These are phyloP conservation scores for Strix uralensis DNA, from an alignment of 2,113 vertebrate species.

Conservation along the genomic window DNA sequence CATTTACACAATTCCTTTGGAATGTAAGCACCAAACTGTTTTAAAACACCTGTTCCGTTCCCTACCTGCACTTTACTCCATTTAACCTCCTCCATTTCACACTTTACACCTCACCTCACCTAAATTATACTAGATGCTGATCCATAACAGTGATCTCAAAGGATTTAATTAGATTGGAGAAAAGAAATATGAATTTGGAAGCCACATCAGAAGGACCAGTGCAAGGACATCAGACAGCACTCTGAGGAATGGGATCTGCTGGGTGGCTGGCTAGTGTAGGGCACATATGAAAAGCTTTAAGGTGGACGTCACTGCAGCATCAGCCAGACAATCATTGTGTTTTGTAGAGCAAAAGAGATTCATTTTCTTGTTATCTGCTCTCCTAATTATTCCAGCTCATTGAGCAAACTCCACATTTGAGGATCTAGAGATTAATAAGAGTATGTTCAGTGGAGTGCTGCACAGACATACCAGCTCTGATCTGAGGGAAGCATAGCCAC, in stretches of 20 bases:
- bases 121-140: background rate
- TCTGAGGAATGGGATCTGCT: background rate
- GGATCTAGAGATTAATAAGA: background rate
- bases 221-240: background rate
- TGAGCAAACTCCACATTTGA: background rate
- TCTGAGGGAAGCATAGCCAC: background rate
- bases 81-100: background rate
- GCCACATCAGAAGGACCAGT: background rate
- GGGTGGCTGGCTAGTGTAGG: background rate
- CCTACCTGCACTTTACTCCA: background rate
- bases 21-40: background rate
- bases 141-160: background rate
- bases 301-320: background rate
- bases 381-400: background rate
- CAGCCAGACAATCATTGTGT: background rate
- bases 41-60: background rate
- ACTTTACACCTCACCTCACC: background rate
- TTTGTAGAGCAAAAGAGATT: background rate
- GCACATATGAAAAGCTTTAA: background rate
- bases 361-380: background rate
- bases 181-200: background rate
- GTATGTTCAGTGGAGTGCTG: background rate
- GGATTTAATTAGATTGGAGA: background rate
- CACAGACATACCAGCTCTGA: background rate
- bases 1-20: background rate